A percentile compares a stretch with the other conserved stretches of the same genome.
Conservation (phyloP, 2,888 invertebrate genomes). For the Drosophila seclusa region DNA sequence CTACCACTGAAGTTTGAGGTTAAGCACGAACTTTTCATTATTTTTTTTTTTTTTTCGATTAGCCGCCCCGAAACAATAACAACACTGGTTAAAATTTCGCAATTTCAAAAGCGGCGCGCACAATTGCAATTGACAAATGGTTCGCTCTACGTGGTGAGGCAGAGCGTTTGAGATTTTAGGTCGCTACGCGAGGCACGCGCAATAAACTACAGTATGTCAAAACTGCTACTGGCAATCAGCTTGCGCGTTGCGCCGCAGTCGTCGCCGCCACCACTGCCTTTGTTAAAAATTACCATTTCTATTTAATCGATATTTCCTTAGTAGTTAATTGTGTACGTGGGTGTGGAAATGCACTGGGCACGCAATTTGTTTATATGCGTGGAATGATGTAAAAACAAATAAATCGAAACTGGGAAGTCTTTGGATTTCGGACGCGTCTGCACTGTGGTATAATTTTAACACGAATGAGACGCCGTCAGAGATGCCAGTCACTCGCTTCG, state of each 20-base stretch:
- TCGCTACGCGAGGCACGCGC: slow-evolving; percentile 64
- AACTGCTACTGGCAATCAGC: slow-evolving; percentile 39
- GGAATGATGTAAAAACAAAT: slow-evolving; percentile 63
- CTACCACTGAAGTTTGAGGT: slow-evolving; percentile 57
- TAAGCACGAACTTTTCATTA: slow-evolving; percentile 46
- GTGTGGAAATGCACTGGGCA: slow-evolving; percentile 58
- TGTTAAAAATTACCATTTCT: slow-evolving; percentile 71
- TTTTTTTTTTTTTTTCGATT: slow-evolving; percentile 9
- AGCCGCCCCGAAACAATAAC: slow-evolving; percentile 59
- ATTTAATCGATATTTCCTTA: slow-evolving; percentile 72
- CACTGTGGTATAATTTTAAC: slow-evolving; percentile 79
- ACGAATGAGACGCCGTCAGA: slow-evolving; percentile 83
- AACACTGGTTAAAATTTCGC: slow-evolving; percentile 47
- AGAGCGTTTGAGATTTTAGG: slow-evolving; percentile 49
- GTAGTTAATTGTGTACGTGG: slow-evolving; percentile 31
- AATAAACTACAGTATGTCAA: slow-evolving; percentile 50
- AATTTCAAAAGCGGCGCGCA: slow-evolving; percentile 21
- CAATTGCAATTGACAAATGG: slow-evolving; percentile 17
- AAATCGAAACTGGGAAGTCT: slow-evolving; percentile 36
- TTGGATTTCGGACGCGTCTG: slow-evolving; percentile 60
- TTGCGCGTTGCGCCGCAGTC: slow-evolving; percentile 56
- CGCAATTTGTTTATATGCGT: slow-evolving; percentile 48
- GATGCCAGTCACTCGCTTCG: slow-evolving; percentile 41
- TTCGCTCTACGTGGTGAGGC: slow-evolving; percentile 35
- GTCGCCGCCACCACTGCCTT: slow-evolving; percentile 5